A percentile compares a stretch with the other conserved stretches of the same genome.
phyloP scores from a whole-genome alignment of 2,888 invertebrate species.

The Ernsta delagoae region DNA sequence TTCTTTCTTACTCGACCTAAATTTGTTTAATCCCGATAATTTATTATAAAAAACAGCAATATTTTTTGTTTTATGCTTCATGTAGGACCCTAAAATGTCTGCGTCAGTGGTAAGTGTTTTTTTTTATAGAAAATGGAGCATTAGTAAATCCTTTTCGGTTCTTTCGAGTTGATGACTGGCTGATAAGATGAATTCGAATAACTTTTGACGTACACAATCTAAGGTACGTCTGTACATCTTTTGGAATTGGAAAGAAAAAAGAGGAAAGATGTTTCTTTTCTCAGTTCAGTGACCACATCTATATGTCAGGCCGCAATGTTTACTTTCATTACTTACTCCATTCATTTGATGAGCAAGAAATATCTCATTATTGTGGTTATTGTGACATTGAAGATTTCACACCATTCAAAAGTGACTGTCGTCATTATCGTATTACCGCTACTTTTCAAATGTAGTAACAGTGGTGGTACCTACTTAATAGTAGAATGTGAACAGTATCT shows the following conservation, averaged over 20 bases:
- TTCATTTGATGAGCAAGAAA: slow-evolving; percentile 25
- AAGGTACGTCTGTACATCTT: too few species aligned
- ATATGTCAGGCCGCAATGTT: slow-evolving; percentile 24
- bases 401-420: slow-evolving; percentile 20
- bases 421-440: background rate
- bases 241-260: too few species aligned
- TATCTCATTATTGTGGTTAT: slow-evolving; percentile 4
- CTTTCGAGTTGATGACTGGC: too few species aligned
- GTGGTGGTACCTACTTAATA: too few species aligned
- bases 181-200: too few species aligned
- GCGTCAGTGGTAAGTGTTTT: too few species aligned
- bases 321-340: slow-evolving; percentile 31
- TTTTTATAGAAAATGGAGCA: too few species aligned
- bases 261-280: too few species aligned
- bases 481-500: too few species aligned
- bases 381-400: slow-evolving; percentile 23
- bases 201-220: too few species aligned
- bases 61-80: background rate
- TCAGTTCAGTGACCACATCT: slow-evolving; percentile 14
- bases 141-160: too few species aligned
- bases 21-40: background rate
- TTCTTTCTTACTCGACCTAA: background rate
- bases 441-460: too few species aligned
- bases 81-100: background rate
- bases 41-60: background rate